Base-by-base conservation (phyloP, 1,140 invertebrate genomes). In the Plectrocnemia conspersa region DNA sequence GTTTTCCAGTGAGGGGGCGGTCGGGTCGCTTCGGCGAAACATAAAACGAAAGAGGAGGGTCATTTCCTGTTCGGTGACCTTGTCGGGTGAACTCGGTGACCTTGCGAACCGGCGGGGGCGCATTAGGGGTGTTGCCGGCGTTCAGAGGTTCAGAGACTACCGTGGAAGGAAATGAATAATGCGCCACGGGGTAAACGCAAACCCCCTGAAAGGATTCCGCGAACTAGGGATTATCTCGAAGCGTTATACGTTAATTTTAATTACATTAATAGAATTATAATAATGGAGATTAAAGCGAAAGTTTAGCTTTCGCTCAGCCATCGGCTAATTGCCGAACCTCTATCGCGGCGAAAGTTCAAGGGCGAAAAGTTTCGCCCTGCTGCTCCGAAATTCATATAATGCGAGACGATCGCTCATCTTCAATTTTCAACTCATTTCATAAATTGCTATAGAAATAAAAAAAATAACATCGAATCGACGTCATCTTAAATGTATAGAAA, bases 111-210 rank as follows among this genome's bases (percentile, higher is more conserved):
- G n/a, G n/a, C 33, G 32, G 32, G 11, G 32, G 32, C n/a, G 32
- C 21, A 32, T 27, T 10, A 9, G 45, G 45, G 38, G 10, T n/a
- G 25, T 27, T 46, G 35, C 45, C 32, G 27, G 45, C 35, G 45
- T 47, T 33, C 45, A 18, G n/a, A 41, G 13, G 18, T 13, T 11
- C n/a, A 41, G 13, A 2, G 38, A 41, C 2, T 4, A 19, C 13
- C 38, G n/a, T 19, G 13, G 27, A 47, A 47, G 45, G 45, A 32
- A 47, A 47, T 47, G 45, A 47, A 47, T 47, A 47, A 47, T 47
- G 45, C 45, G 45, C 40, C 19, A n/a, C 19, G 19, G 11, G 21
- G 40, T 44, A 44, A 44, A 23, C 41, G 21, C 41, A 23, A 23
- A 23, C 21, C n/a, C 41, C 41, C 21, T 44, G 41, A 44, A 44